Conservation (phyloP, 2,797 vertebrate species). For the Gymnopithys bicolor region DNA sequence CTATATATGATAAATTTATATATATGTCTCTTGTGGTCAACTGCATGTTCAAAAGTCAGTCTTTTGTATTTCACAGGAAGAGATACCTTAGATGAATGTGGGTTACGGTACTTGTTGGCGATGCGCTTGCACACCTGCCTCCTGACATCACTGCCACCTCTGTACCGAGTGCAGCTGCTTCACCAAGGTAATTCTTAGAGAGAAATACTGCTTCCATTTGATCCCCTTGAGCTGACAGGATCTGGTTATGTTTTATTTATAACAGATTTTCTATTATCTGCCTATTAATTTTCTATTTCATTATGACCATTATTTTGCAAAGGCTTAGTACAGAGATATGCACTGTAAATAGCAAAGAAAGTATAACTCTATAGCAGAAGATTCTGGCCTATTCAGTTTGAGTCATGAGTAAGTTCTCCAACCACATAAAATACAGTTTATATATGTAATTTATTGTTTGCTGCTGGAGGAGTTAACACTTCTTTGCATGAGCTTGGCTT, state of each 20-base stretch:
- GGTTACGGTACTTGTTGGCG: slow-evolving; percentile 92
- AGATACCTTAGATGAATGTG: slow-evolving; percentile 97
- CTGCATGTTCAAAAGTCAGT: not conserved
- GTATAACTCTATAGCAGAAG: not conserved
- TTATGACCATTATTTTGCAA: not conserved
- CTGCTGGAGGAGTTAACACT: not conserved
- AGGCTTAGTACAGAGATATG: not conserved
- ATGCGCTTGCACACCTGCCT: slow-evolving; percentile 97
- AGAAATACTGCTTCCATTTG: not conserved
- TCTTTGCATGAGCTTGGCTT: not conserved
- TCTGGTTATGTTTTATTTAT: not conserved
- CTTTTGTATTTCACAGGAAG: slow-evolving; percentile 80
- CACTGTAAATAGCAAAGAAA: not conserved
- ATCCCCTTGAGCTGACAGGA: not conserved
- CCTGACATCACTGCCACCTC: slow-evolving; percentile 94
- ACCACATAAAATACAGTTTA: not conserved
- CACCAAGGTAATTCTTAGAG: slow-evolving; percentile 89
- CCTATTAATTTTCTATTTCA: not conserved
- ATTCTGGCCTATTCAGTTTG: not conserved
- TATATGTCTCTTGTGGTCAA: not conserved
- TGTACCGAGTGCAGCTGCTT: slow-evolving; percentile 95
- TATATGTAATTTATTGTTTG: not conserved
- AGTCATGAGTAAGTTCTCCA: not conserved
- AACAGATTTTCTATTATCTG: not conserved
- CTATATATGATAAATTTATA: not conserved